These are phyloP conservation scores for Luperina nickerlii DNA, from an alignment of 2,888 invertebrate genomes.

Conservation along the genomic window DNA sequence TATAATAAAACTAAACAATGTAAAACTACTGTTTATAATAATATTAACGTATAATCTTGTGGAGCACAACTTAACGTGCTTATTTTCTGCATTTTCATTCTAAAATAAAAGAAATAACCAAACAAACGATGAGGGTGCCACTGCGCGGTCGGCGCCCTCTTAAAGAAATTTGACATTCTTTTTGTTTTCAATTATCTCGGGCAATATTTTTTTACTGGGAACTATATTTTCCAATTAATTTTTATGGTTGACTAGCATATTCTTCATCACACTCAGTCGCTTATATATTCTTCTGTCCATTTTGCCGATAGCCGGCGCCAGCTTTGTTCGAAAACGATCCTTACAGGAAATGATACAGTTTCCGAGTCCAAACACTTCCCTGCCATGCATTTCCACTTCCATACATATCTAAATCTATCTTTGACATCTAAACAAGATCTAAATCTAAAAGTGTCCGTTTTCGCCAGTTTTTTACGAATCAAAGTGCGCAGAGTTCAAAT, in stretches of 20 bases:
- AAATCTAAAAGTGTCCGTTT: constrained; percentile 44
- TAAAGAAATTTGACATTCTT: background rate
- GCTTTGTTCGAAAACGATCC: background rate
- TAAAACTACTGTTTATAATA: too few relatives aligned
- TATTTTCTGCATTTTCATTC: too few relatives aligned
- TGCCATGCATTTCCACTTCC: background rate
- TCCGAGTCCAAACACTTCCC: background rate
- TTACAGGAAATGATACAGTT: background rate
- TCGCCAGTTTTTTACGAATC: constrained; percentile 48
- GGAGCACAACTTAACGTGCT: too few relatives aligned
- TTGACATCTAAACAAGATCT: constrained; percentile 30
- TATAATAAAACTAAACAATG: too few relatives aligned
- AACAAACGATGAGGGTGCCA: too few relatives aligned
- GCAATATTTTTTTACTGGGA: too few relatives aligned
- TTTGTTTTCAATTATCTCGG: background rate
- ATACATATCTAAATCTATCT: constrained; percentile 20
- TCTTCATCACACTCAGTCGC: background rate
- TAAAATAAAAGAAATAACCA: too few relatives aligned
- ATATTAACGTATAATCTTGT: too few relatives aligned
- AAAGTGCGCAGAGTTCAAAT: constrained; percentile 51
- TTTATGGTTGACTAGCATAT: background rate
- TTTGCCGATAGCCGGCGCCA: background rate
- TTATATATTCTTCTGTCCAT: background rate
- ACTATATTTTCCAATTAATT: rapidly evolving
- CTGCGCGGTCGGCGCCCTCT: too few relatives aligned